These are phyloP conservation scores for Porites divaricata DNA, from an alignment of 92 coral and sea anemone genomes.

Conservation along the genomic window DNA sequence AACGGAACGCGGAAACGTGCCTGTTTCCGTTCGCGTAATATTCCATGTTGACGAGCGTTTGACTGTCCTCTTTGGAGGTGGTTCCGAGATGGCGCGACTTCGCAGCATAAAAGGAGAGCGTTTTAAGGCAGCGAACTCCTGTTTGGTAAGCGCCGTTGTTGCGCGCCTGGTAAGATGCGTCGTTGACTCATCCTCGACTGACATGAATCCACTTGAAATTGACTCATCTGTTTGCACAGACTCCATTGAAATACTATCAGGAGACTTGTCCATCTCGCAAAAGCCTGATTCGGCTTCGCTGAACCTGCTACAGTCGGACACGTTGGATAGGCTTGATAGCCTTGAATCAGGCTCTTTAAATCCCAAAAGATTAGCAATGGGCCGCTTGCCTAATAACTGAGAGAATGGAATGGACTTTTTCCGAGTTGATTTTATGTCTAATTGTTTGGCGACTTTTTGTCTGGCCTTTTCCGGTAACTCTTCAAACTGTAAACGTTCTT, in stretches of 20 bases:
- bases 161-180: slow-evolving; percentile 52
- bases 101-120: slow-evolving; percentile 1
- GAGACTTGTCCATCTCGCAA: slow-evolving; percentile 63
- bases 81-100: slow-evolving; percentile 26
- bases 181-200: slow-evolving; percentile 21
- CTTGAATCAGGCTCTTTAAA: slow-evolving; percentile 57
- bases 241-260: slow-evolving; percentile 39
- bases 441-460: slow-evolving; percentile 51
- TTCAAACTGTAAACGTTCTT: slow-evolving; percentile 66
- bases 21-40: background rate
- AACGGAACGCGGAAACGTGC: slow-evolving; percentile 9
- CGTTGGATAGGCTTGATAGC: slow-evolving; percentile 70
- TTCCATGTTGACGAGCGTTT: slow-evolving; percentile 32
- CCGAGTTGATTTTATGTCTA: slow-evolving; percentile 50
- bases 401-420: slow-evolving; percentile 30
- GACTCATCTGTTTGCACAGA: slow-evolving; percentile 43
- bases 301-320: slow-evolving; percentile 71
- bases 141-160: slow-evolving; percentile 60
- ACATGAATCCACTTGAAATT: slow-evolving; percentile 26
- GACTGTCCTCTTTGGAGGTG: slow-evolving; percentile 8
- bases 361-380: slow-evolving; percentile 44
- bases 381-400: slow-evolving; percentile 27
- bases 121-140: slow-evolving; percentile 52
- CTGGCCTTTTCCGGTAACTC: slow-evolving; percentile 63
- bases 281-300: slow-evolving; percentile 76